Percentiles rank a stretch among this genome's conserved stretches.
These are phyloP conservation scores for Tetraneura akinire DNA, from an alignment of 1,140 invertebrate genomes.

Conservation along the genomic window DNA sequence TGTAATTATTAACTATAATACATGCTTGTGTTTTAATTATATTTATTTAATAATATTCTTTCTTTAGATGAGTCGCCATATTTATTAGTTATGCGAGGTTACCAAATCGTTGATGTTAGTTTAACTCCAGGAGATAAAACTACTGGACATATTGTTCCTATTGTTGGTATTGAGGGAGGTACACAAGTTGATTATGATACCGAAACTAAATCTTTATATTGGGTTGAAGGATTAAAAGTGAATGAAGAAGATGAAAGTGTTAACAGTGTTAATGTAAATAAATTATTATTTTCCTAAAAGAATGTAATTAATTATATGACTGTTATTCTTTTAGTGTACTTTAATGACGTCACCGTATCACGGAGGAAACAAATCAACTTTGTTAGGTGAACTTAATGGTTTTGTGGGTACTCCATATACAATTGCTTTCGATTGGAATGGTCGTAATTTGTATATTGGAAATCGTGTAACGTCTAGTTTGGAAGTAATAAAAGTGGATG, in stretches of 20 bases:
- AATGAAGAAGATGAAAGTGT: slow-evolving; percentile 62
- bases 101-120: slow-evolving; percentile 83
- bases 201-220: slow-evolving; percentile 78
- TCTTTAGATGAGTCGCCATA: slow-evolving; percentile 77
- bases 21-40: slow-evolving; percentile 29
- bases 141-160: slow-evolving; percentile 78
- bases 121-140: slow-evolving; percentile 73
- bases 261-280: slow-evolving; percentile 58
- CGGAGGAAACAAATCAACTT: slow-evolving; percentile 83
- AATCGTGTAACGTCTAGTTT: slow-evolving; percentile 90
- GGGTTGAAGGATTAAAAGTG: slow-evolving; percentile 77
- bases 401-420: slow-evolving; percentile 88
- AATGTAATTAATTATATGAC: slow-evolving; percentile 18
- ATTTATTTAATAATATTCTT: slow-evolving; percentile 52
- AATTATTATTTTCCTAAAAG: slow-evolving; percentile 65
- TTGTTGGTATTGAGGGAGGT: slow-evolving; percentile 88
- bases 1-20: slow-evolving; percentile 56
- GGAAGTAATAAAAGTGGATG: slow-evolving; percentile 86
- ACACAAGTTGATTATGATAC: slow-evolving; percentile 90
- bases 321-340: slow-evolving; percentile 70
- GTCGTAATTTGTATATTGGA: slow-evolving; percentile 91
- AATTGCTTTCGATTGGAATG: slow-evolving; percentile 95
- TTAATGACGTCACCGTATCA: slow-evolving; percentile 81
- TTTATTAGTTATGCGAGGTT: slow-evolving; percentile 86
- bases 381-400: slow-evolving; percentile 76